These are phyloP conservation scores for Mantis religiosa DNA, from an alignment of 2,888 invertebrate genomes.

Conservation along the genomic window DNA sequence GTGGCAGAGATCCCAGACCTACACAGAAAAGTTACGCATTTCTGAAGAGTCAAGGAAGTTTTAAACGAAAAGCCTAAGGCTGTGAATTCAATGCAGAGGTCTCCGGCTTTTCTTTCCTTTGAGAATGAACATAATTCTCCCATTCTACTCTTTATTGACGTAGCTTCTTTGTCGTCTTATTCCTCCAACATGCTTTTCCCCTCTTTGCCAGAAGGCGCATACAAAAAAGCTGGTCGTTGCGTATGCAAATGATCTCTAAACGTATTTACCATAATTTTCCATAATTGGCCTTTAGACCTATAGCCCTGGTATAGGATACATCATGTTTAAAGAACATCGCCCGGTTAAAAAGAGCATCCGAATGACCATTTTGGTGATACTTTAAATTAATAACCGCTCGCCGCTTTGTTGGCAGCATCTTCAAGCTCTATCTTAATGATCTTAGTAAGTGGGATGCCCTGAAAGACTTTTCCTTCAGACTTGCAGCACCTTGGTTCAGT, in stretches of 20 bases:
- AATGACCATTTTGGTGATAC: neutral
- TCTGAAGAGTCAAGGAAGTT: neutral
- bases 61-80: neutral
- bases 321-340: neutral
- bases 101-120: neutral
- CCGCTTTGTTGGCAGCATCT: neutral
- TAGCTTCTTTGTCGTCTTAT: neutral
- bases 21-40: too few species aligned
- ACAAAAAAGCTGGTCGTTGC: neutral
- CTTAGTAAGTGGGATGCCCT: neutral
- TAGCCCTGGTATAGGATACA: neutral
- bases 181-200: neutral
- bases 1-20: too few species aligned
- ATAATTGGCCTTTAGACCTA: neutral
- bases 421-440: neutral
- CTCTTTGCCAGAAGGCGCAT: neutral
- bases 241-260: neutral
- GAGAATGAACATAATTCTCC: neutral
- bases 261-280: neutral
- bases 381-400: neutral
- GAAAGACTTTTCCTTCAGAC: neutral
- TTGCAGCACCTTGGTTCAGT: neutral
- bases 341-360: neutral
- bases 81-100: neutral
- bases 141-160: neutral